phyloP scores from a whole-genome alignment of 1,140 invertebrate genomes.

The Helicoverpa armigera region DNA sequence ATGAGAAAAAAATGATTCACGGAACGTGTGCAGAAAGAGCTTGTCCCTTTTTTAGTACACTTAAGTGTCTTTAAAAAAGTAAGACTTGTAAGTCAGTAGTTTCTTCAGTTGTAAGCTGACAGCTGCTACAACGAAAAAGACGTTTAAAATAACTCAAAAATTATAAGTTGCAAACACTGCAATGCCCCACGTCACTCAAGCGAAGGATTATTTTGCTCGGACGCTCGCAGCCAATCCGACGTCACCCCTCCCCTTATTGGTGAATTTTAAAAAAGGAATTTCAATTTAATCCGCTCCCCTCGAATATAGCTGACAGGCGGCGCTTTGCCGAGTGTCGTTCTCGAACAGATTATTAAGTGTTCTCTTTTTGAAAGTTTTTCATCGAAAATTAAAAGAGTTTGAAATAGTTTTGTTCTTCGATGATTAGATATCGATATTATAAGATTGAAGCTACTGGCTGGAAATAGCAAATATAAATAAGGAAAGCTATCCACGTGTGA shows the following conservation, averaged over 20 bases:
- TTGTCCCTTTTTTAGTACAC: too few relatives aligned
- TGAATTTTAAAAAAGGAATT: constrained; percentile 83
- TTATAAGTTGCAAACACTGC: constrained; percentile 42
- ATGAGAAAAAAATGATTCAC: too few relatives aligned
- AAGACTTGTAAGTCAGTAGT: too few relatives aligned
- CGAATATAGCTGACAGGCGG: constrained; percentile 63
- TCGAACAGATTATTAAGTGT: constrained; percentile 54
- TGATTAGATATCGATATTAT: too few relatives aligned
- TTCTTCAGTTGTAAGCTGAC: background rate
- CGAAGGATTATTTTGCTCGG: constrained; percentile 75
- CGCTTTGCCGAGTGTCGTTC: constrained; percentile 52
- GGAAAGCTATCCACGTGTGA: too few relatives aligned
- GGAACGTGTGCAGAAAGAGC: too few relatives aligned
- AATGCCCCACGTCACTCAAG: constrained; percentile 70
- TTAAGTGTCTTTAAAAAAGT: too few relatives aligned
- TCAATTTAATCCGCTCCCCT: constrained; percentile 82
- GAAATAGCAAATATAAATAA: too few relatives aligned
- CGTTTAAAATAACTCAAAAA: constrained; percentile 33
- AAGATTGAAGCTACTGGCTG: too few relatives aligned
- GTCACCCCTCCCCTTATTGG: constrained; percentile 79
- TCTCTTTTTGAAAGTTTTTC: constrained; percentile 52
- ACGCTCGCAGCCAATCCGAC: constrained; percentile 75
- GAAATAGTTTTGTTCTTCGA: background rate
- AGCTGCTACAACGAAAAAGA: background rate
- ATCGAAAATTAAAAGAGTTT: constrained; percentile 20